Evolutionary conservation across 30 jellyfish, hydroid and myxozoan genomes (phyloP), one percentile per base, ranked within the genome.

Genomic region (Aurelia coerulea): DNA sequence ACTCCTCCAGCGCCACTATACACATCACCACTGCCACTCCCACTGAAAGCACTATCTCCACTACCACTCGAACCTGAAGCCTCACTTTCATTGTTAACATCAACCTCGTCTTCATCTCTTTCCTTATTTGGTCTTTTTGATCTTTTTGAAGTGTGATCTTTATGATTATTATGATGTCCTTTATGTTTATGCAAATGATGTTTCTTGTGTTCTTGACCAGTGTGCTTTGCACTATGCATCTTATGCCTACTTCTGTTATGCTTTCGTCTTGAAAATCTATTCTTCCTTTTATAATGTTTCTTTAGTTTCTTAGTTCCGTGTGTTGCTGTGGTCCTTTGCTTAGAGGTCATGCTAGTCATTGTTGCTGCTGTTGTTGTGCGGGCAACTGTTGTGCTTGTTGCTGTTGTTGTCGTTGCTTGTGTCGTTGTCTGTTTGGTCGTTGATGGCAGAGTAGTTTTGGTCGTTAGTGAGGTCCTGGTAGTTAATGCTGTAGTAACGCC

Each of bases 21-120:
- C n/a, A 52, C 63, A 17, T 34, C 79, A 3, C 79, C 73, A 71
- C 86, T 41, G 4, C 73, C 80, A 56, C 56, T 46, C 13, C 56
- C 56, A 46, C 56, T 46, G 56, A 46, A 46, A 0, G 19, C 64
- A 11, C 81, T 80, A 18, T 80, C 73, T 18, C 85, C 85, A 62
- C 93, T 63, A n/a, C 86, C 87, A 50, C 80, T 31, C 34, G 65
- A 70, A 41, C 78, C 62, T 2, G 49, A 70, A 32, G 50, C 79
- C 14, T 32, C 79, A n/a, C 2, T 51, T 46, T 49, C 50, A 13
- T 16, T 13, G 12, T 15, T 13, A 32, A 5, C 42, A 70, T 35
- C 10, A 14, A n/a, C 32, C 50, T 23, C 34, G 33, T 19, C 73
- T 15, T 52, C 73, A 19, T 46, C 80, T 12, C 16, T 14, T 5